Percentiles rank a stretch among this genome's conserved stretches.
Evolutionary conservation across 2,113 vertebrate species (phyloP).

Genomic region (Chamaetylas fuelleborni): DNA sequence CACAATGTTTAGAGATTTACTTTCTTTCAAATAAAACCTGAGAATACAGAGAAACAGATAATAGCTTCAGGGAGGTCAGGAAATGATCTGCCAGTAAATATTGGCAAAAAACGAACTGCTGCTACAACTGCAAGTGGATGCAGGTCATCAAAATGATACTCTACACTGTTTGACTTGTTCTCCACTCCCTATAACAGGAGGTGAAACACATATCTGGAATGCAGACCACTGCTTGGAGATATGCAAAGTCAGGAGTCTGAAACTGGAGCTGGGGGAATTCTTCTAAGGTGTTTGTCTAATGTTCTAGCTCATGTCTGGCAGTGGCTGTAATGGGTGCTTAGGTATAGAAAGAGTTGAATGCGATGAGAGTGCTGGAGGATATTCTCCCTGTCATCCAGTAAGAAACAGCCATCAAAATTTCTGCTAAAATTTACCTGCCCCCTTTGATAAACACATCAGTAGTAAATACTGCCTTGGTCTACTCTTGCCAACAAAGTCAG

Average conservation of each 20-base stretch:
- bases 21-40: constrained; percentile 1
- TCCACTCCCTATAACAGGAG: rapidly evolving
- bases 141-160: background rate
- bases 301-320: background rate
- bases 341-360: background rate
- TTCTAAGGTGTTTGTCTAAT: background rate
- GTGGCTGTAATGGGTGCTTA: background rate
- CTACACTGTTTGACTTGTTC: background rate
- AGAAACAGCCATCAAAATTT: background rate
- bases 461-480: background rate
- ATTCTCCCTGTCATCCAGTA: background rate
- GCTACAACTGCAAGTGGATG: background rate
- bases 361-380: background rate
- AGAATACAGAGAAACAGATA: constrained; percentile 19
- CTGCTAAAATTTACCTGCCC: background rate
- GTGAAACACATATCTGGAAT: background rate
- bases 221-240: background rate
- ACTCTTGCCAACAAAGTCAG: background rate
- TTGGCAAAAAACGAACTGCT: background rate
- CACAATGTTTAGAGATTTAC: background rate
- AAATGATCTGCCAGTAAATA: background rate
- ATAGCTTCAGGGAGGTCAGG: background rate
- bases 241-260: background rate
- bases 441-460: background rate
- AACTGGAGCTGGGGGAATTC: background rate